Base-by-base conservation (phyloP, 2,888 invertebrate genomes). In the Uropetala carovei region DNA sequence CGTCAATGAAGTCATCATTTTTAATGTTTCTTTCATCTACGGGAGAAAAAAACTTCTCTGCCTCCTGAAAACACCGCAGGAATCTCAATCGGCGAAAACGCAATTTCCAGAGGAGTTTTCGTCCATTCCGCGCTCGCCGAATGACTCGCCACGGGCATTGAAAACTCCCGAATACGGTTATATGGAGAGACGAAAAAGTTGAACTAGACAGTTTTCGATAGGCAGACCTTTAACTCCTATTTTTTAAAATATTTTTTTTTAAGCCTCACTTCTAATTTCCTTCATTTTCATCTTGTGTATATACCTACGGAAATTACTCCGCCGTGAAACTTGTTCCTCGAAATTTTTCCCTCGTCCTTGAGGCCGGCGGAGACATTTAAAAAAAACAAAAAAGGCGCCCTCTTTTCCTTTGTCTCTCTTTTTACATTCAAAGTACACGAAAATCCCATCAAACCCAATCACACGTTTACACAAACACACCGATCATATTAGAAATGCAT, bases 361-460 rank as follows among this genome's bases (percentile, higher is more conserved):
- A 60, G 60, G 18, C 43, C 43, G 3, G 43, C 3, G 43, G n/a
- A n/a, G n/a, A n/a, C n/a, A n/a, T n/a, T n/a, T n/a, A n/a, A n/a
- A 43, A 43, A 43, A 43, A 43, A 43, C 5, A 43, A 43, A 43
- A 43, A 43, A 43, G 1, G 5, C 3, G 5, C 5, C 43, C 43
- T 43, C 43, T 43, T 43, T 43, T 5, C 5, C 43, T 43, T 5
- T 43, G 3, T 43, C 43, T 43, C 43, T 5, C 43, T 43, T 5
- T 43, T 43, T 43, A 3, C 43, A 5, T 43, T n/a, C 22, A 68
- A 68, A 68, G 9, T 68, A n/a, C n/a, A 68, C 18, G n/a, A n/a
- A n/a, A 68, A n/a, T 68, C n/a, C 68, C 68, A 68, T 68, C 68
- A 68, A 68, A 68, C 68, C 68, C 7, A 68, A 68, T 68, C 16